Evolutionary conservation across 2,888 invertebrate species (phyloP), one percentile per base, ranked within the genome.

Genomic region (Leptopilina drosophilae): DNA sequence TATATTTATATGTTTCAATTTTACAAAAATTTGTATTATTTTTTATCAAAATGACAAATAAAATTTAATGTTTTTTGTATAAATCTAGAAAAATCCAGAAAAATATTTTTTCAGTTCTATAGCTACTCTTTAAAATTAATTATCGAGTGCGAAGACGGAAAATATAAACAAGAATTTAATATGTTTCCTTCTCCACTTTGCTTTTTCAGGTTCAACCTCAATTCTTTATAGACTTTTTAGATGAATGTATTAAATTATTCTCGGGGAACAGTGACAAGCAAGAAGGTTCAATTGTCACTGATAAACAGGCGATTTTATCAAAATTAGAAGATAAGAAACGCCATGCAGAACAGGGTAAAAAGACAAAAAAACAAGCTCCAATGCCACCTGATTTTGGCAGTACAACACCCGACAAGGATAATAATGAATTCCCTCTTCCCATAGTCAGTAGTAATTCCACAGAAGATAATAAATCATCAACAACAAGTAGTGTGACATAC

Each of bases 161-260:
- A 33, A 33, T 33, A 33, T 33, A 33, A 33, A 42, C 42, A 42
- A 42, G 2, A 42, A 42, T 42, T 5, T 49, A 49, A 49, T 11
- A 46, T 15, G 4, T 62, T 62, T 62, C 1, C 15, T 5, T n/a
- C 20, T n/a, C 62, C 33, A 33, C 33, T 33, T 5, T 12, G 3
- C 62, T 79, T 75, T 11, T 33, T 5, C 87, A 95, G 95, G 95
- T 95, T 79, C 94, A 95, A 84, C 95, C 96, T 15, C 95, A 95
- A 86, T 96, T 95, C 89, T 94, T 95, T 89, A 92, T 96, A 66
- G 94, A 94, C 82, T 97, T 96, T 89, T 89, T 97, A 56, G 95
- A 95, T 84, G 95, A 95, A 82, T 95, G 95, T 84, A 94, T 96
- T 85, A 94, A 93, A 88, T 94, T 88, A 87, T 92, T 94, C 85